Conservation (phyloP, 2,113 vertebrate species). For the Periophthalmus modestus region DNA sequence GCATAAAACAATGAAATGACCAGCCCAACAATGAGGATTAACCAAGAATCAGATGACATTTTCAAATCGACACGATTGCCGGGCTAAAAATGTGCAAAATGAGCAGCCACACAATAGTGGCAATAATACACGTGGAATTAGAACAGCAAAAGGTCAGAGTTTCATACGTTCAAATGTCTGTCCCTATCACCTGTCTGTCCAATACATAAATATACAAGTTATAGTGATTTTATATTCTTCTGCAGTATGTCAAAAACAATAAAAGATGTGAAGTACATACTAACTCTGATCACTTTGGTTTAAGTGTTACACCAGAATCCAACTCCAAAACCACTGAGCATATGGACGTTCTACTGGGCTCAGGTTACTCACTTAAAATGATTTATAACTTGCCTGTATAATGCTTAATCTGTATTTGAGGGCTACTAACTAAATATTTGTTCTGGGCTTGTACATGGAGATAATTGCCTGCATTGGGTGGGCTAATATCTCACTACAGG, state of each 20-base stretch:
- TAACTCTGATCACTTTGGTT: not conserved
- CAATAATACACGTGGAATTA: not conserved
- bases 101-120: not conserved
- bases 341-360: no score
- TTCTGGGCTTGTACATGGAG: not conserved
- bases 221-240: not conserved
- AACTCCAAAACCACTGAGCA: not conserved
- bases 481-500: conserved; percentile 9
- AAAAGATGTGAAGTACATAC: no score
- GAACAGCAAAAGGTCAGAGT: not conserved
- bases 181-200: not conserved
- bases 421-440: conserved; percentile 1
- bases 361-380: not conserved
- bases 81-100: conserved; percentile 11
- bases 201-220: no score
- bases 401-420: not conserved
- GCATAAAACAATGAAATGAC: conserved; percentile 33
- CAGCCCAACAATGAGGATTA: conserved; percentile 8
- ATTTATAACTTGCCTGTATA: not conserved
- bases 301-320: no score
- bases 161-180: not conserved
- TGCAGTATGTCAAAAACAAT: not conserved
- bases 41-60: conserved; percentile 35
- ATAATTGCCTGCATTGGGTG: conserved; percentile 1
- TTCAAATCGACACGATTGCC: conserved; percentile 10